Conservation (phyloP, 2,888 invertebrate species). For the Scaeva pyrastri region DNA sequence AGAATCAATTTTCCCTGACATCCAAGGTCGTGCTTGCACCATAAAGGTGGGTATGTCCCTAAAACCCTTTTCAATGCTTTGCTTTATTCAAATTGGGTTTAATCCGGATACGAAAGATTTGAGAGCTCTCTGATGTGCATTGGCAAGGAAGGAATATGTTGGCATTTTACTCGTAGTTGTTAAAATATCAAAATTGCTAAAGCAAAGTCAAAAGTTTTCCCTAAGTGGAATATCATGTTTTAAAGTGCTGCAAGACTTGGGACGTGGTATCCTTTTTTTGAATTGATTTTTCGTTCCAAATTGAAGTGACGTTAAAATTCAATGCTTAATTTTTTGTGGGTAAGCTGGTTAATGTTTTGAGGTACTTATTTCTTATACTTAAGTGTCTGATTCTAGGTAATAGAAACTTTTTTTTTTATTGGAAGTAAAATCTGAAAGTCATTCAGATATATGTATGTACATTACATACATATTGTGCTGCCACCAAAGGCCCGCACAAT, state of each 20-base stretch:
- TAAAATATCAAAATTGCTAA: conserved; percentile 4
- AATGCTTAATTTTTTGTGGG: too few species aligned
- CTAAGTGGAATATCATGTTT: conserved; percentile 49
- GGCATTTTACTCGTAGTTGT: background rate
- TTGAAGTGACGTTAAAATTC: background rate
- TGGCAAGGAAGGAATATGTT: background rate
- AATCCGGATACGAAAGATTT: background rate
- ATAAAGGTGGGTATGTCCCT: background rate
- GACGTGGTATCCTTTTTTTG: background rate
- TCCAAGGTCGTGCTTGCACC: background rate
- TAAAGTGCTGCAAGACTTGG: background rate
- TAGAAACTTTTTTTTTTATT: too few species aligned
- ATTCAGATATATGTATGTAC: too few species aligned
- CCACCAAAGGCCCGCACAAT: too few species aligned
- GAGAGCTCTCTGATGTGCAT: background rate
- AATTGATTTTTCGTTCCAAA: background rate
- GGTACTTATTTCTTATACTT: too few species aligned
- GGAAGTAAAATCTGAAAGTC: too few species aligned
- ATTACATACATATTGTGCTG: too few species aligned
- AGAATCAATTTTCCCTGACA: conserved; percentile 1
- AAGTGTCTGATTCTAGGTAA: too few species aligned
- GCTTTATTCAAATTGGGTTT: background rate
- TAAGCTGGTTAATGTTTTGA: too few species aligned
- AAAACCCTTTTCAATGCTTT: background rate
- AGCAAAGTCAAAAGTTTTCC: conserved; percentile 12